These are phyloP conservation scores for Hartigia nigra DNA, from an alignment of 2,888 invertebrate genomes.

Conservation along the genomic window DNA sequence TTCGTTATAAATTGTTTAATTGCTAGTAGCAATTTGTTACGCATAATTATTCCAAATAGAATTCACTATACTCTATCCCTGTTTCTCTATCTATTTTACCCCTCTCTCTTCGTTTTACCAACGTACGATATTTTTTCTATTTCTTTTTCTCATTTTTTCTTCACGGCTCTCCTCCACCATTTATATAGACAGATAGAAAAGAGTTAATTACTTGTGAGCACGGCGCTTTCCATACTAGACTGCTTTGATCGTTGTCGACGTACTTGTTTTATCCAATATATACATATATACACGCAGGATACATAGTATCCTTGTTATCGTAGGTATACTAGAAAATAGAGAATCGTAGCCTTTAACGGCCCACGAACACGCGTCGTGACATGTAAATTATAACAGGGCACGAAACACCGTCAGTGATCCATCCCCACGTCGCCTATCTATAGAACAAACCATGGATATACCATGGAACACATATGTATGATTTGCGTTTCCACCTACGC, in stretches of 20 bases:
- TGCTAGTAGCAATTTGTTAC: not conserved
- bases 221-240: not conserved
- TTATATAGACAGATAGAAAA: not conserved
- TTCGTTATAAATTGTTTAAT: not conserved
- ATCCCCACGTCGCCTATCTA: not conserved
- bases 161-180: not conserved
- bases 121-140: not conserved
- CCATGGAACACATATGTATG: not conserved
- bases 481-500: not conserved
- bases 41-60: not conserved
- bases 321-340: not conserved
- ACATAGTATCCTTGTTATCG: not conserved
- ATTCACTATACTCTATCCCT: not conserved
- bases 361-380: not conserved
- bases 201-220: not conserved
- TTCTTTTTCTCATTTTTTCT: not conserved
- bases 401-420: not conserved
- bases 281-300: not conserved
- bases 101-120: no score
- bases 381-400: conserved; percentile 3
- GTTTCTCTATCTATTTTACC: not conserved
- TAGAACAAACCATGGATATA: not conserved
- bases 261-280: not conserved
- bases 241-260: not conserved
- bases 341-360: not conserved